These are phyloP conservation scores for Metopolophium dirhodum DNA, from an alignment of 1,140 invertebrate species.

Conservation along the genomic window DNA sequence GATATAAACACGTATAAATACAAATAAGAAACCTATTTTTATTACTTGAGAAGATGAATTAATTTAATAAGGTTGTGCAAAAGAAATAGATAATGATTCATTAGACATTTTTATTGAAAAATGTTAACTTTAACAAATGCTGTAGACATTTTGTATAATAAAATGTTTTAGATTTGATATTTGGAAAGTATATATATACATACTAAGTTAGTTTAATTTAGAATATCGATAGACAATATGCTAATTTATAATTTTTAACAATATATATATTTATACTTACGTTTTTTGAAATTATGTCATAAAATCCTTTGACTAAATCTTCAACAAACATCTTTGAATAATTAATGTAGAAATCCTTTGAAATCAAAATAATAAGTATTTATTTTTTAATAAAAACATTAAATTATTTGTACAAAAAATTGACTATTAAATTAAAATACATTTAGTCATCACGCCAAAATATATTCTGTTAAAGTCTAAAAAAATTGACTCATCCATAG, in stretches of 20 bases:
- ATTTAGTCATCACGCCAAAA: too few species aligned
- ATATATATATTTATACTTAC: conserved; percentile 65
- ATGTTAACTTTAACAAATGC: not conserved
- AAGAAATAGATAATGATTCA: not conserved
- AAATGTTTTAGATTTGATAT: not conserved
- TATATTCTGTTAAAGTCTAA: too few species aligned
- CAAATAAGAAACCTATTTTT: not conserved
- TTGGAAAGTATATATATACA: not conserved
- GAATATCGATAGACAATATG: not conserved
- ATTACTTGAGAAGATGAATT: not conserved
- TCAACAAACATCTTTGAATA: conserved; percentile 73
- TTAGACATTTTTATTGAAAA: not conserved
- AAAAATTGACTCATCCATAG: too few species aligned
- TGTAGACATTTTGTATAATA: not conserved
- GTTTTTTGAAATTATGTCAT: conserved; percentile 75
- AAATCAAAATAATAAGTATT: not conserved
- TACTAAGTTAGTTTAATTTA: not conserved
- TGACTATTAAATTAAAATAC: not conserved
- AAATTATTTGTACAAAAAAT: not conserved
- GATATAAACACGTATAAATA: not conserved
- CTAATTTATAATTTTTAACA: not conserved
- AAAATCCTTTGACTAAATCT: conserved; percentile 81
- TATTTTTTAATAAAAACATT: not conserved
- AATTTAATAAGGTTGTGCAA: not conserved
- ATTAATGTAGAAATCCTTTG: not conserved